A percentile compares a stretch with the other conserved stretches of the same genome.
phyloP scores from a whole-genome alignment of 2,797 vertebrate genomes.

The Ctenopoma multispine region DNA sequence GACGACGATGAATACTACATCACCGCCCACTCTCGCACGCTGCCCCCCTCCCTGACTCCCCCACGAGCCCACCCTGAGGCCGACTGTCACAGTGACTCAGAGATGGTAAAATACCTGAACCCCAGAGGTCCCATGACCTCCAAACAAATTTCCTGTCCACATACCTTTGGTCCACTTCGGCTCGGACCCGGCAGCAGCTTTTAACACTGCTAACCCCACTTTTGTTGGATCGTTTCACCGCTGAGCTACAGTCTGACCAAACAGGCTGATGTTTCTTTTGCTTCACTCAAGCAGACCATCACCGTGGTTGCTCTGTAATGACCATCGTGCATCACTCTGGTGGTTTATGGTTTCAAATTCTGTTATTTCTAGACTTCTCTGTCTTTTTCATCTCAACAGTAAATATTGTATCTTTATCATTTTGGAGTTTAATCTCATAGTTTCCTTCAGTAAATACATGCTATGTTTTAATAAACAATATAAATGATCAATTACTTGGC shows the following conservation, averaged over 20 bases:
- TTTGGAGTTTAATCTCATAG: constrained; percentile 15
- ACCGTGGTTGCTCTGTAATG: constrained; percentile 1
- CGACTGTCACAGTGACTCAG: constrained; percentile 94
- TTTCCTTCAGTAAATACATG: constrained; percentile 23
- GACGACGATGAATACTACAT: constrained; percentile 90
- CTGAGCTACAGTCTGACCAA: not conserved
- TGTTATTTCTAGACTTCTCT: constrained; percentile 8
- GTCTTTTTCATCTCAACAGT: constrained; percentile 1
- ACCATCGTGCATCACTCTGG: constrained; percentile 41
- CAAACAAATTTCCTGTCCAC: constrained; percentile 27
- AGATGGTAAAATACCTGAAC: constrained; percentile 91
- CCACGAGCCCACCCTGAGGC: constrained; percentile 67
- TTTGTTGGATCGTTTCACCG: constrained; percentile 2
- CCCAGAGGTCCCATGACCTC: constrained; percentile 45
- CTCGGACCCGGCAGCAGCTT: constrained; percentile 29
- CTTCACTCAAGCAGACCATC: constrained; percentile 3
- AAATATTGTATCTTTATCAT: constrained; percentile 16
- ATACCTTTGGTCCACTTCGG: constrained; percentile 35
- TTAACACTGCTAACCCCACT: constrained; percentile 70
- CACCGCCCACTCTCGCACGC: constrained; percentile 89
- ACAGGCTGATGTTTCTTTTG: constrained; percentile 5
- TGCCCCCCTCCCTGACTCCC: constrained; percentile 86
- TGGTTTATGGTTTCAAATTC: constrained; percentile 17
- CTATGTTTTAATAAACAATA: not conserved
- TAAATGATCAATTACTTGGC: not conserved